Base-by-base conservation (phyloP, 1,140 invertebrate species). In the Eueides isabella region DNA sequence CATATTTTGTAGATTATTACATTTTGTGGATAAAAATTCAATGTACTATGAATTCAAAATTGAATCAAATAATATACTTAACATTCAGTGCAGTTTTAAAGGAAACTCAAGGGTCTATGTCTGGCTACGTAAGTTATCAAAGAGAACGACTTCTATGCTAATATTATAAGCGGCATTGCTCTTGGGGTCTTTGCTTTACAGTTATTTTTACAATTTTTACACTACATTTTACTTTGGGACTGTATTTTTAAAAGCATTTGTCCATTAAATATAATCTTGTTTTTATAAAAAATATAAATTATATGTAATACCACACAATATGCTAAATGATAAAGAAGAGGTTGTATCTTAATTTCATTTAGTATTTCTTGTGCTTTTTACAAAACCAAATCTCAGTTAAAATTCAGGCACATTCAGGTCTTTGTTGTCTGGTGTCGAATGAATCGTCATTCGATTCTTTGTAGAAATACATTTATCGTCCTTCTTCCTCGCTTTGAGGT, bases 21-120 rank as follows among this genome's bases (percentile, higher is more conserved):
- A 44, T 44, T 44, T 19, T 44, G 19, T 55, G 19, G 19, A 55
- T 55, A 55, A 55, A 55, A 55, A 23, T 26, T 55, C 48, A 55
- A 55, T 55, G 48, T 55, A 26, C 48, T 55, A 9, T 55, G 48
- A 55, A 55, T 55, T 26, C 19, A 11, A 23, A 55, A 26, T n/a
- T 55, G 48, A 55, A 55, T 55, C 23, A 55, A 55, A 55, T n/a
- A 55, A 55, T 55, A 55, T 23, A 23, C 48, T 55, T 55, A 23
- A 26, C 23, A 26, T 55, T 55, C 48, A 55, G 48, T 55, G 48
- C 48, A 55, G 48, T n/a, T 55, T 55, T 19, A 26, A 55, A 55
- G 48, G 5, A 55, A 55, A 55, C 48, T 55, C 19, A 55, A 55
- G 48, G 19, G 48, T 55, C 48, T 55, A 55, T 55, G 23, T 38